Conservation (phyloP, 2,888 invertebrate genomes). For the Sphaerophoria rueppellii region DNA sequence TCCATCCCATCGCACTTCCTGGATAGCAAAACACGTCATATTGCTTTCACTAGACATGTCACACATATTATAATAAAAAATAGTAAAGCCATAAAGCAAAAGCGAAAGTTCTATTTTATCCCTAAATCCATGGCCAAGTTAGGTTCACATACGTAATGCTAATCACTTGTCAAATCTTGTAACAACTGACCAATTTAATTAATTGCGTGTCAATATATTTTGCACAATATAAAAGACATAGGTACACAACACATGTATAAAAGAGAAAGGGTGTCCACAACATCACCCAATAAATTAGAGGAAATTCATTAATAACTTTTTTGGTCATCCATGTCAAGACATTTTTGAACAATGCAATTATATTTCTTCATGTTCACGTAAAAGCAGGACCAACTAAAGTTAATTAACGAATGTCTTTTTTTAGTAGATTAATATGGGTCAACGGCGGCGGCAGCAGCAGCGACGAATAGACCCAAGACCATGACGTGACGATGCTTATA, state of each 20-base stretch:
- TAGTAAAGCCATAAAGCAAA: neutral
- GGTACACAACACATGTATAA: neutral
- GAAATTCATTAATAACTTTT: conserved; percentile 58
- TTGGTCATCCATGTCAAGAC: conserved; percentile 14
- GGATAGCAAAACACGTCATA: too few relatives aligned
- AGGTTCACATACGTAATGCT: neutral
- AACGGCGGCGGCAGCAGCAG: conserved; percentile 1
- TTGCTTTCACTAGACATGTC: too few relatives aligned
- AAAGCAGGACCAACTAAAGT: conserved; percentile 74
- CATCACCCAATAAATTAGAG: conserved; percentile 1
- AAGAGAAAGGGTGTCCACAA: conserved; percentile 19
- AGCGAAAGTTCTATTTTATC: conserved; percentile 33
- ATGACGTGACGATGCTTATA: conserved; percentile 2
- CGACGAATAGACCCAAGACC: neutral
- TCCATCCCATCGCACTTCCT: too few relatives aligned
- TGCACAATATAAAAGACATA: neutral
- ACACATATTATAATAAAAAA: neutral
- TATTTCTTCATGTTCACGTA: conserved; percentile 69
- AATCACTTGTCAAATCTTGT: conserved; percentile 40
- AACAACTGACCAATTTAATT: conserved; percentile 48
- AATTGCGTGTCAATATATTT: conserved; percentile 28
- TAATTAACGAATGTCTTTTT: conserved; percentile 81
- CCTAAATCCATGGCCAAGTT: neutral
- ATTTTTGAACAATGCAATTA: conserved; percentile 60
- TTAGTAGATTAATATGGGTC: conserved; percentile 73